Evolutionary conservation across 2,888 invertebrate species (phyloP).

Genomic region (Megaustenia siamemsis): DNA sequence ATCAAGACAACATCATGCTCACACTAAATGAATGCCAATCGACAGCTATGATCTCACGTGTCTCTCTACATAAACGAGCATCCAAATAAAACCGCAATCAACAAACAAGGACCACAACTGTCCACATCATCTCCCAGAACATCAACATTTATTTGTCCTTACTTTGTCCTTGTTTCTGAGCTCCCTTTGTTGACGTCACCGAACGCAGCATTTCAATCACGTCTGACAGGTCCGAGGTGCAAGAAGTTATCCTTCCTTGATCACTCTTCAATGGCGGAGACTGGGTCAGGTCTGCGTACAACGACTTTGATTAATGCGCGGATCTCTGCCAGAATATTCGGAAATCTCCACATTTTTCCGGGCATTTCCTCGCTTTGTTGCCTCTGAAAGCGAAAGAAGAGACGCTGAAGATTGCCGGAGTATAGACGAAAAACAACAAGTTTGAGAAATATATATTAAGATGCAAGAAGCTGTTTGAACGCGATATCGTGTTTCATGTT

Average conservation of each 20-base stretch:
- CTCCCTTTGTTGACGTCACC: conserved; percentile 29
- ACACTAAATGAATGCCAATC: too few species aligned
- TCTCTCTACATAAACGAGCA: too few species aligned
- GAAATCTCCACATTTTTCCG: conserved; percentile 16
- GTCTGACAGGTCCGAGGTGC: conserved; percentile 36
- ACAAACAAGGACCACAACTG: too few species aligned
- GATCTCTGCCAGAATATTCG: conserved; percentile 24
- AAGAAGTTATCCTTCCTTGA: conserved; percentile 36
- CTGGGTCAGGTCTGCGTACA: not conserved
- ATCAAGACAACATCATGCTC: too few species aligned
- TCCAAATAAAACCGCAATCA: too few species aligned
- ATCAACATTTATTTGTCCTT: not conserved
- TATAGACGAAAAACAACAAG: conserved; percentile 28
- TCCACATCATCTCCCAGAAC: not conserved
- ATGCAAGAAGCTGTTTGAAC: conserved; percentile 10
- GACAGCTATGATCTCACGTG: too few species aligned
- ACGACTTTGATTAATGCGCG: conserved; percentile 37
- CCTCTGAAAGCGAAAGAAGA: not conserved
- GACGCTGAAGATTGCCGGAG: not conserved
- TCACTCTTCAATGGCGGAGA: conserved; percentile 33
- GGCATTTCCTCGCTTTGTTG: conserved; percentile 28
- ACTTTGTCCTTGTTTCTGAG: conserved; percentile 7
- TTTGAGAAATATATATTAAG: conserved; percentile 16
- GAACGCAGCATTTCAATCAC: conserved; percentile 44
- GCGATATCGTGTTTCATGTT: not conserved